Base-by-base conservation (phyloP, 2,888 invertebrate species). In the Drosophila macrospina region DNA sequence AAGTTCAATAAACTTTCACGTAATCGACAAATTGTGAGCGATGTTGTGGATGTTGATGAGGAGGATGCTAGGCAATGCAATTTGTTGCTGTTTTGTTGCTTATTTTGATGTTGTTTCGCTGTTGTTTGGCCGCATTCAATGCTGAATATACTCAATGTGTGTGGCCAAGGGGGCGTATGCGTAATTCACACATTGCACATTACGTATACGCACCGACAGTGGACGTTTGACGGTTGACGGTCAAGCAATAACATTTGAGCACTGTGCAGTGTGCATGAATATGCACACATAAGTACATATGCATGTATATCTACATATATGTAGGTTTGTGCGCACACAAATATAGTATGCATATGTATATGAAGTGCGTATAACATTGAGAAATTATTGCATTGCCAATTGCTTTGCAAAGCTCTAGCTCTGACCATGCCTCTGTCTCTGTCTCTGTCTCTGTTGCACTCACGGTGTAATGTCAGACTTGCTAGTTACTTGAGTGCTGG, bases 1-100 rank as follows among this genome's bases (percentile, higher is more conserved):
- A 91, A 90, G 91, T 90, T 90, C 90, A 90, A 90, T 89, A 90
- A 91, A 91, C 90, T 90, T 86, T 89, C 77, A 85, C 77, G 83
- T 87, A 86, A 86, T 84, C 82, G 74, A 65, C 75, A 69, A 78
- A 71, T 62, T 65, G 72, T 54, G 54, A 41, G 26, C 57, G 42
- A 44, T 32, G 39, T 41, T 41, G 41, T 20, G 41, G 41, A 41
- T 56, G 47, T 2, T 57, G 32, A 36, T 42, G 42, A 56, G 34
- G 52, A 42, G 42, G 61, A 44, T 65, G 68, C 39, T 61, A 48
- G 44, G 13, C 13, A 54, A 20, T 55, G 74, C 44, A 51, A 54
- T 52, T 55, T 65, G 52, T 56, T 69, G 41, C 20, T 64, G 74
- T 28, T 36, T 28, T 57, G 15, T 5, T 32, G 30, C 41, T 15